Evolutionary conservation across 1,140 invertebrate genomes (phyloP).

Genomic region (Drosophila takahashii): DNA sequence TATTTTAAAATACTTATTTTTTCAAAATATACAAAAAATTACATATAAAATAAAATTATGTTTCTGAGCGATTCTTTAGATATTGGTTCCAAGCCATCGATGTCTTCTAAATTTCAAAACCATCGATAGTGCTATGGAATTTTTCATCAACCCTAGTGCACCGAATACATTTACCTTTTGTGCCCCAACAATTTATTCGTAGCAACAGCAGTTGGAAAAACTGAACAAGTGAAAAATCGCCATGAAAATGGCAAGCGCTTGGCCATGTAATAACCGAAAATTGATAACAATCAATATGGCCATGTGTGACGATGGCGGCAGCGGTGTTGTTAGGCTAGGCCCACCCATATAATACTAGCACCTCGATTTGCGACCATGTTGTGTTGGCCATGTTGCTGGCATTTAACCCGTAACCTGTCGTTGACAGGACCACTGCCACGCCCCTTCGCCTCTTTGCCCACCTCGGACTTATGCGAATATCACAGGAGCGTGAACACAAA

Average conservation of each 20-base stretch:
- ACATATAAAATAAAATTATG: no score
- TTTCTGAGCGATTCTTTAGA: no score
- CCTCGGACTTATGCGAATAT: conserved; percentile 52
- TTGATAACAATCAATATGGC: conserved; percentile 82
- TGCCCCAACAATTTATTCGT: conserved; percentile 19
- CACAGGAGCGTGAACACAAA: conserved; percentile 53
- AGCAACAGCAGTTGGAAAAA: conserved; percentile 22
- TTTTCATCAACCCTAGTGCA: no score
- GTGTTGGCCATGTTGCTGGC: conserved; percentile 55
- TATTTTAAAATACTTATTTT: no score
- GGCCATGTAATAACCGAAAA: conserved; percentile 75
- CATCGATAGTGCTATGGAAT: no score
- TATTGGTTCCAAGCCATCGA: no score
- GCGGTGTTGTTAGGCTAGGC: conserved; percentile 41
- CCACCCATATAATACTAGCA: conserved; percentile 30
- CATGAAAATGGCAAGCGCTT: conserved; percentile 73
- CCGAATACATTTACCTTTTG: conserved; percentile 18
- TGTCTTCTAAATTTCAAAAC: no score
- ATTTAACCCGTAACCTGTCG: conserved; percentile 81
- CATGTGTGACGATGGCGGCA: conserved; percentile 40
- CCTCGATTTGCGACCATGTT: conserved; percentile 8
- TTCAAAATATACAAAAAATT: no score
- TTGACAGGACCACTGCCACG: conserved; percentile 56
- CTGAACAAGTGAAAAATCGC: conserved; percentile 68
- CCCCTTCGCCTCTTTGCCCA: neutral